Base-by-base conservation (phyloP, 2,797 vertebrate species). In the Hybognathus amarus region DNA sequence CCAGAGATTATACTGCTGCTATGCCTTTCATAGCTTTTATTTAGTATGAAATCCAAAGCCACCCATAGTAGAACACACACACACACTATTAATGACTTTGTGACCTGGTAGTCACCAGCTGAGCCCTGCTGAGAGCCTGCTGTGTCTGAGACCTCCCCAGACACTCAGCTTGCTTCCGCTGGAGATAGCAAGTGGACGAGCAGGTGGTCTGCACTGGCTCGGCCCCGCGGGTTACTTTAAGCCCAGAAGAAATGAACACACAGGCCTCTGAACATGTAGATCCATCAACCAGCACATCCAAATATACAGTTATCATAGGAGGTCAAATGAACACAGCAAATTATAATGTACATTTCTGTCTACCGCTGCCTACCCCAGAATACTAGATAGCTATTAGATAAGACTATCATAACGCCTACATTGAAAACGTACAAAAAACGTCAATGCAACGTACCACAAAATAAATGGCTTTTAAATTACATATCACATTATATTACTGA, bases 41-140 rank as follows among this genome's bases (percentile, higher is more conserved):
- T 81, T 64, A 77, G 63, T 69, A 70, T 83, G 84, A 84, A 84
- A 80, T 68, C 47, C 71, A 66, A 54, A 78, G 24, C 70, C 22
- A 54, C 66, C 64, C 64, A 86, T 75, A 27, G 52, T 5, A 24
- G 6, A 40, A 77, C 83, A 78, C 59, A 80, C 83, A 86, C 77
- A 84, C 80, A 24, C 56, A 83, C 77, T 56, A 77, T 86, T 90
- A 89, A 92, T 88, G 84, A 77, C 64, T 86, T 75, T 87, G 64
- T 63, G 84, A 87, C 83, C 79, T 79, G 69, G 78, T 54, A 12
- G 85, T 50, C 66, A 77, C 84, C 91, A 92, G 90, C 89, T 92
- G 91, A 90, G 91, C 87, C 88, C 30, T 66, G 74, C 70, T 63
- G 63, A 88, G 82, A 84, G 88, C 78, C 84, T 87, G 80, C 82